Conservation (phyloP, 2,797 vertebrate genomes). For the Thaleichthys pacificus region DNA sequence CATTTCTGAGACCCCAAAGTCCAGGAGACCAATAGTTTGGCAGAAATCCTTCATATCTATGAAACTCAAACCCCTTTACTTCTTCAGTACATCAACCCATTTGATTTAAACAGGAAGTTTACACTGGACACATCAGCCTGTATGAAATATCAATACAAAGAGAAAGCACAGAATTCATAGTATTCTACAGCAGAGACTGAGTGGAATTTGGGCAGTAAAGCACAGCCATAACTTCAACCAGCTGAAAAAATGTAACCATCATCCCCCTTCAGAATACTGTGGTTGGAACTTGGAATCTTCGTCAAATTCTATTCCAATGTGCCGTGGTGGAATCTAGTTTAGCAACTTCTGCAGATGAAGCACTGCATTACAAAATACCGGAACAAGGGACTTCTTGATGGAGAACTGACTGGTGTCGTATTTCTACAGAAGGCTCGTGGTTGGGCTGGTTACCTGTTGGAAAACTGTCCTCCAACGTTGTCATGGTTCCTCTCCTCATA, state of each 20-base stretch:
- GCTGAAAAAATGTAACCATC: background rate
- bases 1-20: background rate
- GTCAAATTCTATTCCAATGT: background rate
- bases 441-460: slow-evolving; percentile 61
- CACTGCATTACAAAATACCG: too few species aligned
- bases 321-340: background rate
- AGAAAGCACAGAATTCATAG: background rate
- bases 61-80: background rate
- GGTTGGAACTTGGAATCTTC: slow-evolving; percentile 4
- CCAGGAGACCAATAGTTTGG: background rate
- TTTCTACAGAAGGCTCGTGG: background rate
- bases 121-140: slow-evolving; percentile 7
- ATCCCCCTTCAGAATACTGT: background rate
- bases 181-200: too few species aligned
- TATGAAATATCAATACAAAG: background rate
- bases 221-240: slow-evolving; percentile 5
- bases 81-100: too few species aligned
- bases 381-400: background rate
- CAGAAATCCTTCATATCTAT: background rate
- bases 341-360: background rate
- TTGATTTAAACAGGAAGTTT: slow-evolving; percentile 6
- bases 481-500: slow-evolving; percentile 38
- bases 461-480: slow-evolving; percentile 51
- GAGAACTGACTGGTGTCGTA: background rate
- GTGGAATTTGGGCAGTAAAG: background rate